Base-by-base conservation (phyloP, 1,140 invertebrate genomes). In the Hermatobates lingyangjiaoensis region DNA sequence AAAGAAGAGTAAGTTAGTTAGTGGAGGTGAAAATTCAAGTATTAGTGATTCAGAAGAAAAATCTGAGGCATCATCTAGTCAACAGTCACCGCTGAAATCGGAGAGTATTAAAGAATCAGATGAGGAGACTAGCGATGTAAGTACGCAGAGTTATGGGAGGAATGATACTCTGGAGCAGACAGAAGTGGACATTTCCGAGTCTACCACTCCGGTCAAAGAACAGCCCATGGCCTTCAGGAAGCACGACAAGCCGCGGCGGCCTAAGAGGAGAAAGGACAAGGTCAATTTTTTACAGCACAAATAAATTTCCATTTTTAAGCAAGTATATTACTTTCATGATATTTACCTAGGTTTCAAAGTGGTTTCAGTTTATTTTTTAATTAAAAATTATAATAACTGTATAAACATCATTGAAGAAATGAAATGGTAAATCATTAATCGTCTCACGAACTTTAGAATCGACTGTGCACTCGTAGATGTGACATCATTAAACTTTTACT, bases 1-100 rank as follows among this genome's bases (percentile, higher is more conserved):
- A 51, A 64, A 63, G 38, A 66, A 63, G 40, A 64, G 64, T 39
- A 47, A 58, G 48, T 61, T 53, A 50, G 54, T n/a, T 10, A 49
- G 27, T 70, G 65, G 53, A 67, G 68, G 59, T 14, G 68, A 75
- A 18, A 70, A 66, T 60, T 75, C 71, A 0, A 76, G 73, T 55
- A 53, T 76, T 0, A 76, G 74, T 50, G 75, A 77, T 60, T 71
- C 70, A 0, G 75, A 77, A 54, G 74, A 75, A 15, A 40, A 44
- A 26, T 52, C 50, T 14, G 54, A 55, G 27, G 30, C 46, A 14
- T 53, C 46, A 24, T 4, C 5, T 4, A 18, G 39, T 42, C 18
- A 10, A 20, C 5, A 18, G 39, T 42, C 4, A 42, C 14, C 39
- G 5, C 18, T 10, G 39, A 14, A 10, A 34, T 7, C 15, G 28